Evolutionary conservation across 2,797 vertebrate genomes (phyloP).

Genomic region (Macrochelys suwanniensis): DNA sequence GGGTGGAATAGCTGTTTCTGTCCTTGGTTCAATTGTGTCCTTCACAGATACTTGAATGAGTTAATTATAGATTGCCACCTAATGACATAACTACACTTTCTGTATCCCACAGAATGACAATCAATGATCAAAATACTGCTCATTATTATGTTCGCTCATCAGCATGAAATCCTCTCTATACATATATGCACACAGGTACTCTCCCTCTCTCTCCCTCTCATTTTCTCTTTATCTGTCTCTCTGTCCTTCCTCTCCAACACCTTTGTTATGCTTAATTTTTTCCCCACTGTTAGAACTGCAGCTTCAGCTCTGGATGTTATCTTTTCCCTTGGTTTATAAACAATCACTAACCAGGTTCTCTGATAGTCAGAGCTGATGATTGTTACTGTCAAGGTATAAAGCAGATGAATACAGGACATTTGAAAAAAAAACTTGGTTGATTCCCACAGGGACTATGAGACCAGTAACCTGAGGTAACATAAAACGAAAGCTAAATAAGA

Average conservation of each 20-base stretch:
- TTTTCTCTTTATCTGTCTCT: fast-evolving
- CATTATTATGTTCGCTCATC: constrained; percentile 42
- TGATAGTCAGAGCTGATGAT: not conserved
- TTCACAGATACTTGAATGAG: constrained; percentile 76
- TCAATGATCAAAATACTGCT: constrained; percentile 60
- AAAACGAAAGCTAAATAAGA: constrained; percentile 29
- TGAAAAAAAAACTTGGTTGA: not conserved
- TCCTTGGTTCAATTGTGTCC: constrained; percentile 68
- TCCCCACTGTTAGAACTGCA: not conserved
- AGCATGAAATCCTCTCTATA: constrained; percentile 16
- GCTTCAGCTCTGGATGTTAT: not conserved
- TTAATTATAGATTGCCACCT: constrained; percentile 80
- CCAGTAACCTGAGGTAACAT: not conserved
- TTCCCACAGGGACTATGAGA: not conserved
- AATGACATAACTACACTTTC: constrained; percentile 75
- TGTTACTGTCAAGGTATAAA: not conserved
- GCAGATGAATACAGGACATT: not conserved
- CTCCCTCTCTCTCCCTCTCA: fast-evolving
- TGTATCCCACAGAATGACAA: constrained; percentile 76
- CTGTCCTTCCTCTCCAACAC: not conserved
- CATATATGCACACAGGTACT: not conserved
- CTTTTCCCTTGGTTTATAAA: not conserved
- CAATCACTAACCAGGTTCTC: not conserved
- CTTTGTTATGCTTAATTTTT: not conserved
- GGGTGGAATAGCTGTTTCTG: constrained; percentile 65